Evolutionary conservation across 1,140 invertebrate genomes (phyloP).

Genomic region (Leucophenga varia): DNA sequence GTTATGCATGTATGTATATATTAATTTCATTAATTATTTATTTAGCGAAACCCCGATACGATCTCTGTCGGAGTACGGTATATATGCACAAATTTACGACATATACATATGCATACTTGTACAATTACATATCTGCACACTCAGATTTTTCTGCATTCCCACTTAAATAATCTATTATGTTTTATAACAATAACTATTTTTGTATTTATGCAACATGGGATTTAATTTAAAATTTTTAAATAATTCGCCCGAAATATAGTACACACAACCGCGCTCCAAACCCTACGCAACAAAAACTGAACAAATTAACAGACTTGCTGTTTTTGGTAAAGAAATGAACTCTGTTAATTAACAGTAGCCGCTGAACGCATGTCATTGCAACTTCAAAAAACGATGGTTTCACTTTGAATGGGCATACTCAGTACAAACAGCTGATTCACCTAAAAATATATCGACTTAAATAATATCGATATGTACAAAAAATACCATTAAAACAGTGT

Average conservation of each 20-base stretch:
- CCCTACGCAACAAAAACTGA: constrained; percentile 24
- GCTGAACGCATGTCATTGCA: constrained; percentile 6
- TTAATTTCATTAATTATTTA: no score
- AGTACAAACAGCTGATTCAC: no score
- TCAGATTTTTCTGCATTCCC: constrained; percentile 13
- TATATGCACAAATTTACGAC: constrained; percentile 5
- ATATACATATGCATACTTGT: constrained; percentile 11
- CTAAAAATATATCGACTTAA: no score
- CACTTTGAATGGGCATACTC: no score
- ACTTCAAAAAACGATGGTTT: no score
- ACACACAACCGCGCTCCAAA: constrained; percentile 19
- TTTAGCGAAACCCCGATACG: no score
- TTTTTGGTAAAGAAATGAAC: constrained; percentile 8
- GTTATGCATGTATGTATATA: no score
- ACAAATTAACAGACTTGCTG: constrained; percentile 15
- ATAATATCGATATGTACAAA: no score
- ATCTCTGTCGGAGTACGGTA: constrained; percentile 10
- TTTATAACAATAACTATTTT: no score
- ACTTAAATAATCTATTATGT: no score
- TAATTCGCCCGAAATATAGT: constrained; percentile 13
- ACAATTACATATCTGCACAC: constrained; percentile 11
- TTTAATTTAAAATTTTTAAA: constrained; percentile 8
- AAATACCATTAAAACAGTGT: no score
- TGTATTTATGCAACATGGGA: constrained; percentile 11
- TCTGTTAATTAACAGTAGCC: constrained; percentile 17